Conservation (phyloP, 2,113 vertebrate genomes). For the Myotis yumanensis region DNA sequence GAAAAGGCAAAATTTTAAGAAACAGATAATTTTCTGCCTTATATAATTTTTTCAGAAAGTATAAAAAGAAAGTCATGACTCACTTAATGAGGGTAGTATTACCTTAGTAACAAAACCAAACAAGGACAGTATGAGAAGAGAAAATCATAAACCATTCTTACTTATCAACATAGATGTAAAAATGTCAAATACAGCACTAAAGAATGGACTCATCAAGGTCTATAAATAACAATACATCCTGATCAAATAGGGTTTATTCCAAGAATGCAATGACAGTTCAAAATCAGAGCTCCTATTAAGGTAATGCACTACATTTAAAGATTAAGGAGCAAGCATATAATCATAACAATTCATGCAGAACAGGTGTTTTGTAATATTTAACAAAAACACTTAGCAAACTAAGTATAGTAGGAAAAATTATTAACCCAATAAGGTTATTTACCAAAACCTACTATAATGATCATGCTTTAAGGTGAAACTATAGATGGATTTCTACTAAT, state of each 20-base stretch:
- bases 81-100: not conserved
- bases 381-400: constrained; percentile 6
- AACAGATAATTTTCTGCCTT: not conserved
- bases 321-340: constrained; percentile 18
- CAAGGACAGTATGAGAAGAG: not conserved
- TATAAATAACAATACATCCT: constrained; percentile 40
- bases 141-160: constrained; percentile 45
- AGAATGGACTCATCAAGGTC: not conserved
- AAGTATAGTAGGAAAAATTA: not conserved
- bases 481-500: not conserved
- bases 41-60: constrained; percentile 30
- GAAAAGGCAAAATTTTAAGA: not conserved
- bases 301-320: constrained; percentile 1
- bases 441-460: not conserved
- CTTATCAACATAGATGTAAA: not conserved
- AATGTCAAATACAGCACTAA: constrained; percentile 23
- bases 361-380: constrained; percentile 33
- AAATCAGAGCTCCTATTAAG: constrained; percentile 20
- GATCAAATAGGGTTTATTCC: constrained; percentile 5
- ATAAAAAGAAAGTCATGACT: constrained; percentile 14
- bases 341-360: constrained; percentile 30
- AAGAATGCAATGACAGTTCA: constrained; percentile 34
- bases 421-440: constrained; percentile 13
- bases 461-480: not conserved
- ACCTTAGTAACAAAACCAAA: constrained; percentile 44